Base-by-base conservation (phyloP, 2,113 vertebrate species). In the Sarotherodon lohbergeri region DNA sequence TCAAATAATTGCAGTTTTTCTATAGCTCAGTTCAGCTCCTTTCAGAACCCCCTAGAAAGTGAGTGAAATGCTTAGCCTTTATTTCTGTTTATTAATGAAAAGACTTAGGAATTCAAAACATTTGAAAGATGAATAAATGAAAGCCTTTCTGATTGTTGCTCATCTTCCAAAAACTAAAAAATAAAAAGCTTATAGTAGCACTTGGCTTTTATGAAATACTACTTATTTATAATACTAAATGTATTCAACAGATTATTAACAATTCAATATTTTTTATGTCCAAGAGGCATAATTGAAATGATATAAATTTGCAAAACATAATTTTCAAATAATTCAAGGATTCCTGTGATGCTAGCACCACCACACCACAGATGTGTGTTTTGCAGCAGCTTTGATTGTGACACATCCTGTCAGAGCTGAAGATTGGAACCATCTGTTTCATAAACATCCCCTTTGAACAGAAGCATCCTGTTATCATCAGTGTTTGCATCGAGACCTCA, bases 381-480 rank as follows among this genome's bases (percentile, higher is more conserved):
- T 88, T 78, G 50, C 82, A 55, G 79, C 73, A 88, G 89, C 85
- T 89, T 90, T 89, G 68, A 81, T 11, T 84, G 63, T 39, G 83
- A 85, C 80, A 83, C 89, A 50, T 83, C 57, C 32, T 7, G 56
- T 87, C 93, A 89, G 63, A 82, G 34, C 61, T 41, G 52, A 54
- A 82, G 68, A 85, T 48, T 50, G 46, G 16, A 88, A 52, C 86
- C 84, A 83, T 92, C 59, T 90, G 89, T 83, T 86, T 87, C 54
- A 84, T 56, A 86, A 82, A 88, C 78, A 63, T 57, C 5, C 9
- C 24, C 22, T 80, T 82, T 89, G 66, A 91, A 78, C 43, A 79
- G 57, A 80, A 56, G 68, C 78, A 32, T 80, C 50, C 66, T 27
- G n/a, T 36, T 48, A 54, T 81, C 52, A n/a, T 27, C 56, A 2